Base-by-base conservation (phyloP, 2,113 vertebrate genomes). In the Leptosomus discolor region DNA sequence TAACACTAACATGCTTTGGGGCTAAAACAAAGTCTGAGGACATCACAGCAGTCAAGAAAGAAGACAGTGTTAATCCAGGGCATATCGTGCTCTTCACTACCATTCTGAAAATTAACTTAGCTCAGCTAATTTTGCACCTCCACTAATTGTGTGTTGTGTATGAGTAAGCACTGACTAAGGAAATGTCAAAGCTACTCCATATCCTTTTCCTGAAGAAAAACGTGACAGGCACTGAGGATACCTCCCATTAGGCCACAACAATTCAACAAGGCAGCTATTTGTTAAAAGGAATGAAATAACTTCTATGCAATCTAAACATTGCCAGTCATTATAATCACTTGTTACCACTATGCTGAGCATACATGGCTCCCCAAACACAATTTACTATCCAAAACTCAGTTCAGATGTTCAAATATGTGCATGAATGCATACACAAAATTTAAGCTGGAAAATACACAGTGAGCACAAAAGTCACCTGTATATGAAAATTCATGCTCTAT, bases 111-210 rank as follows among this genome's bases (percentile, higher is more conserved):
- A 92, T 86, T 91, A 96, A 97, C 94, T 96, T 95, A 96, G 92
- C 92, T 97, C 97, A 98, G 94, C 96, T 96, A 88, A 95, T 98
- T 97, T 97, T 97, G 96, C 97, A 97, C 97, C 97, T 96, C 94
- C 95, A 96, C 80, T 94, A 93, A 94, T 95, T 96, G 90, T 94
- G 94, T 94, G 97, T 75, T 95, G 88, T 61, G 75, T 97, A 96
- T 88, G 94, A 97, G 96, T 97, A 98, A 97, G 97, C 94, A 96
- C 56, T 74, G 90, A 97, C 91, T 97, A 95, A 97, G 97, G 96
- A 98, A 98, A 97, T 67, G 54, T 93, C 90, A 94, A 77, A 92
- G 92, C 91, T 94, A 96, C 92, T 94, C 94, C 94, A 92, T 94
- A 97, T 97, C 94, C 97, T 97, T 86, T 96, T 97, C 95, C 97